Evolutionary conservation across 64 coral and sea anemone genomes (phyloP), one percentile per base, ranked within the genome.

Genomic region (Montipora efflorescens): DNA sequence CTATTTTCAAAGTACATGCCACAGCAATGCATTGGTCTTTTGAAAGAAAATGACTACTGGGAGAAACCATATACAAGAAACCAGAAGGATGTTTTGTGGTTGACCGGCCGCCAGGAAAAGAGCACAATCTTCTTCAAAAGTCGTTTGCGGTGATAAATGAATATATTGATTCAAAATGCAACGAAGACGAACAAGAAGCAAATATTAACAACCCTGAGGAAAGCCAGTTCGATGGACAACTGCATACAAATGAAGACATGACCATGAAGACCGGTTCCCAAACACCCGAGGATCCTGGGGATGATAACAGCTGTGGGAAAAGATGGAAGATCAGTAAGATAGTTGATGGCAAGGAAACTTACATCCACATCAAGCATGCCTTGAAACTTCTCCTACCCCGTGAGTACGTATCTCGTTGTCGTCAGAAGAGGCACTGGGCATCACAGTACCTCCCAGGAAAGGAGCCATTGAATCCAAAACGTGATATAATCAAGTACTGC

Each of bases 361-460:
- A 85, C 45, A 79, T 85, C 13, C 77, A 94, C 48, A 90, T 94
- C 7, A 77, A 76, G 66, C 80, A 90, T 76, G 93, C 87, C 53
- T 66, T 90, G 9, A 94, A 94, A 43, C 69, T 94, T 84, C 20
- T 94, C 12, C 58, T 90, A 16, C 93, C 87, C 48, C 19, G 79
- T 22, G 87, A 94, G 79, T 94, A 90, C 70, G 78, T 94, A 21
- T 23, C 80, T 43, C 79, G 72, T 67, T 90, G 93, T 44, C 79
- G 21, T 18, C 55, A 94, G 73, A 84, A 90, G 53, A 52, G 87
- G 46, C 93, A 94, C 55, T 85, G 71, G 87, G 93, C 93, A 11
- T 16, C 87, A 79, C 88, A 92, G 36, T 87, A 94, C 84, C 84
- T 89, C 45, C 92, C 92, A 64, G 87, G 87, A 19, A 95, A 88